Evolutionary conservation across 2,888 invertebrate genomes (phyloP).

Genomic region (Penaeus monodon): DNA sequence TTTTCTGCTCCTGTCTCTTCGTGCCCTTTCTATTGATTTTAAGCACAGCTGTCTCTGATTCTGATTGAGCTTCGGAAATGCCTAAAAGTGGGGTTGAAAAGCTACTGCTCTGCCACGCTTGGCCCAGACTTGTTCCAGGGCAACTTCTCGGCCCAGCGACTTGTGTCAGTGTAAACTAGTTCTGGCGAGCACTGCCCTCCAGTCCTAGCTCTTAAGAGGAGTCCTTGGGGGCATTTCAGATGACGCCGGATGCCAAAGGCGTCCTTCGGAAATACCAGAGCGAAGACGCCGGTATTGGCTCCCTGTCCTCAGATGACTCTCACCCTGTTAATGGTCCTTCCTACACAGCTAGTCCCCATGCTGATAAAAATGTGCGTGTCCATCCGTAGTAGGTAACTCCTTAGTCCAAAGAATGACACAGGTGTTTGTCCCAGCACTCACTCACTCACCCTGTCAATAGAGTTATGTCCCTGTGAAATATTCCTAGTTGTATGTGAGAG

Average conservation of each 20-base stretch:
- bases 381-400: neutral
- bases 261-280: conserved; percentile 60
- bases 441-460: neutral
- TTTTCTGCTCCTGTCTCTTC: too few relatives aligned
- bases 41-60: too few relatives aligned
- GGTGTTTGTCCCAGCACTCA: neutral
- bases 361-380: conserved; percentile 56
- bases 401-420: neutral
- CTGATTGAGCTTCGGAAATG: too few relatives aligned
- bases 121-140: too few relatives aligned
- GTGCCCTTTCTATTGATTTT: too few relatives aligned
- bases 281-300: conserved; percentile 56
- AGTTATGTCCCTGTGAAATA: too few relatives aligned
- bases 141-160: too few relatives aligned
- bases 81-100: too few relatives aligned
- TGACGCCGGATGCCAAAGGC: conserved; percentile 80
- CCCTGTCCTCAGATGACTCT: conserved; percentile 48
- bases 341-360: conserved; percentile 46
- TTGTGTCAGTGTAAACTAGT: too few relatives aligned
- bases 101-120: too few relatives aligned
- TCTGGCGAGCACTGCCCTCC: too few relatives aligned
- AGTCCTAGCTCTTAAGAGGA: conserved; percentile 56
- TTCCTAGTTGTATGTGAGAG: too few relatives aligned
- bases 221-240: conserved; percentile 67
- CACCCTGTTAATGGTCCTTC: conserved; percentile 52